phyloP scores from a whole-genome alignment of 1,140 invertebrate species.

The Hyles euphorbiae region DNA sequence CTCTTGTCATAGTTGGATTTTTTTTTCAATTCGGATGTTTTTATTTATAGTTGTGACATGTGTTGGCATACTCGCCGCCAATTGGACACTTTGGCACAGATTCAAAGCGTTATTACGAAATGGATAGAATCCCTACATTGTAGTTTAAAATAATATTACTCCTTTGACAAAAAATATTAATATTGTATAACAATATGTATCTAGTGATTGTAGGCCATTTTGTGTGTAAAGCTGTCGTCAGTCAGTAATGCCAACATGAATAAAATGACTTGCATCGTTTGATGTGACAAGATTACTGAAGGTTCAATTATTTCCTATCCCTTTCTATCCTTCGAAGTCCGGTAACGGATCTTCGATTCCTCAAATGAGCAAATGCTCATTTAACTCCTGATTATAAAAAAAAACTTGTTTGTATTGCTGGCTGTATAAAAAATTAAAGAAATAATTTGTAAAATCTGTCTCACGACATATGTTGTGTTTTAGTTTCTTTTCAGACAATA shows the following conservation, averaged over 20 bases:
- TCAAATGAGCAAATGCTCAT: too few species aligned
- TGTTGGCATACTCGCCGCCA: conserved; percentile 15
- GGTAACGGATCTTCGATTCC: too few species aligned
- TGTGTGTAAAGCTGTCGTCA: conserved; percentile 1
- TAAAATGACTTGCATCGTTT: background rate
- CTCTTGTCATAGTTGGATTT: conserved; percentile 9
- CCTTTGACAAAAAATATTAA: conserved; percentile 6
- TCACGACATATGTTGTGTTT: conserved; percentile 73
- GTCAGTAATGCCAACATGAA: conserved; percentile 11
- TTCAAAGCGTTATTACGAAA: conserved; percentile 13
- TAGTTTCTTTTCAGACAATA: conserved; percentile 28
- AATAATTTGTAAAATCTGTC: conserved; percentile 44
- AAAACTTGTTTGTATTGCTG: background rate
- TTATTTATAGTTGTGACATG: conserved; percentile 11
- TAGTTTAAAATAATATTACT: background rate
- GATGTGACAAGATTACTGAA: too few species aligned
- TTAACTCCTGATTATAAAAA: too few species aligned
- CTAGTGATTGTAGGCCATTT: conserved; percentile 4
- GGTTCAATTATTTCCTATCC: too few species aligned
- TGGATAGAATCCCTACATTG: background rate
- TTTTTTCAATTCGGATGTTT: conserved; percentile 11
- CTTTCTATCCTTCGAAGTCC: too few species aligned
- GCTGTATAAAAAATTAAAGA: conserved; percentile 1
- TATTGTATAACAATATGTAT: conserved; percentile 1
- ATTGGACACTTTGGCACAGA: conserved; percentile 14